Evolutionary conservation across 2,888 invertebrate species (phyloP).

Genomic region (Melinaea marsaeus): DNA sequence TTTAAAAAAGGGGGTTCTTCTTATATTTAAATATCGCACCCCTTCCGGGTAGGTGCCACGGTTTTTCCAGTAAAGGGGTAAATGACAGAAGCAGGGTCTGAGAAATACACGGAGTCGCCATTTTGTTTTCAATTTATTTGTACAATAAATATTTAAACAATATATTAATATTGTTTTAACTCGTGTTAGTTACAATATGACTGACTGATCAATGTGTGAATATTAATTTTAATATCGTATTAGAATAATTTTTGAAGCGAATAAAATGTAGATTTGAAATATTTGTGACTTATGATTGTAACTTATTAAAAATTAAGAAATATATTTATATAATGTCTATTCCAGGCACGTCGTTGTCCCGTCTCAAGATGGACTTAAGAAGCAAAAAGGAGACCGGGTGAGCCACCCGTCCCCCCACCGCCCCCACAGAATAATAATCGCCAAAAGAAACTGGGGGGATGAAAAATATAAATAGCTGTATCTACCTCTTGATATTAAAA

Average conservation of each 20-base stretch:
- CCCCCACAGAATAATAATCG: conserved; percentile 77
- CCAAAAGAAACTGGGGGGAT: conserved; percentile 73
- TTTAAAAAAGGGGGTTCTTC: conserved; percentile 76
- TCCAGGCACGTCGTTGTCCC: conserved; percentile 46
- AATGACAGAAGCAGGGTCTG: conserved; percentile 74
- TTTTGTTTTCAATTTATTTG: neutral
- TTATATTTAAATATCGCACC: conserved; percentile 79
- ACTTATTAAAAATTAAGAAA: conserved; percentile 11
- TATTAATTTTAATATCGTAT: no score
- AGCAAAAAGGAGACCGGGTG: conserved; percentile 77
- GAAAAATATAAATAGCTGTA: conserved; percentile 76
- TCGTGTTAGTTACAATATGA: neutral
- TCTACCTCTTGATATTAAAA: conserved; percentile 73
- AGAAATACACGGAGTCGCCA: conserved; percentile 39
- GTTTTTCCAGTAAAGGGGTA: conserved; percentile 78
- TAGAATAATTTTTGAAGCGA: no score
- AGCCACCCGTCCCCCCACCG: conserved; percentile 49
- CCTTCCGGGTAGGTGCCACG: conserved; percentile 79
- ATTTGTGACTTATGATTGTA: neutral
- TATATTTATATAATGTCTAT: conserved; percentile 30
- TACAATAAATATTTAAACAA: conserved; percentile 1
- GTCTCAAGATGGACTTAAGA: conserved; percentile 78
- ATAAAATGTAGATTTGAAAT: no score
- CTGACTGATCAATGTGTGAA: no score
- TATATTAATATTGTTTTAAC: conserved; percentile 8